phyloP scores from a whole-genome alignment of 1,140 invertebrate genomes.

The Copidosoma floridanum region DNA sequence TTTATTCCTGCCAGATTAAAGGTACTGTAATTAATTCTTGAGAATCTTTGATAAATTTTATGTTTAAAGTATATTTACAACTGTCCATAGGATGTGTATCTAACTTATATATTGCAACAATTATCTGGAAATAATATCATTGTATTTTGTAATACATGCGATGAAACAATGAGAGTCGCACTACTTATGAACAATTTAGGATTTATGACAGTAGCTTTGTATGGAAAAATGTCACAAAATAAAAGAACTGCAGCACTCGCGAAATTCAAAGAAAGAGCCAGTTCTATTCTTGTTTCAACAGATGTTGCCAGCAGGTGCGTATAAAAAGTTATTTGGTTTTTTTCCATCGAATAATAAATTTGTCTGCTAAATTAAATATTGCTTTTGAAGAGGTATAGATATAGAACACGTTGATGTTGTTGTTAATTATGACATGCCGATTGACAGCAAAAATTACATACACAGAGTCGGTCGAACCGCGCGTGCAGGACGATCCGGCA shows the following conservation, averaged over 20 bases:
- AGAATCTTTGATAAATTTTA: no score
- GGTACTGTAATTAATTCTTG: no score
- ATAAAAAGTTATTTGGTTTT: not conserved
- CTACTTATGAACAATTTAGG: conserved; percentile 86
- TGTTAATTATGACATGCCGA: conserved; percentile 96
- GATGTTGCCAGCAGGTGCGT: conserved; percentile 92
- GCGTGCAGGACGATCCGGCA: no score
- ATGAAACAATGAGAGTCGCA: conserved; percentile 84
- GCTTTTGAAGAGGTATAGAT: conserved; percentile 86
- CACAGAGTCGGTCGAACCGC: no score
- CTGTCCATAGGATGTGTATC: conserved; percentile 92
- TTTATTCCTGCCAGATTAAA: conserved; percentile 97
- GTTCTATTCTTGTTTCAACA: conserved; percentile 90
- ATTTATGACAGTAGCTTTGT: conserved; percentile 88
- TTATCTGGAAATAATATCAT: conserved; percentile 95
- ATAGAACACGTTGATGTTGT: conserved; percentile 98
- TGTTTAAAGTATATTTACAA: no score
- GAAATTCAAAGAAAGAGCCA: conserved; percentile 88
- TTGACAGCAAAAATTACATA: conserved; percentile 94
- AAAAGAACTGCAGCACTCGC: conserved; percentile 87
- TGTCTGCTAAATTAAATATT: not conserved
- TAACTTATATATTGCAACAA: conserved; percentile 95
- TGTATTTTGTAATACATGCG: conserved; percentile 95
- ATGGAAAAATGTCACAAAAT: conserved; percentile 96
- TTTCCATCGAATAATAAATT: conserved; percentile 12